Percentiles rank a stretch among this genome's conserved stretches.
Evolutionary conservation across 2,888 invertebrate species (phyloP).

Genomic region (Tetheella fluctuosa): DNA sequence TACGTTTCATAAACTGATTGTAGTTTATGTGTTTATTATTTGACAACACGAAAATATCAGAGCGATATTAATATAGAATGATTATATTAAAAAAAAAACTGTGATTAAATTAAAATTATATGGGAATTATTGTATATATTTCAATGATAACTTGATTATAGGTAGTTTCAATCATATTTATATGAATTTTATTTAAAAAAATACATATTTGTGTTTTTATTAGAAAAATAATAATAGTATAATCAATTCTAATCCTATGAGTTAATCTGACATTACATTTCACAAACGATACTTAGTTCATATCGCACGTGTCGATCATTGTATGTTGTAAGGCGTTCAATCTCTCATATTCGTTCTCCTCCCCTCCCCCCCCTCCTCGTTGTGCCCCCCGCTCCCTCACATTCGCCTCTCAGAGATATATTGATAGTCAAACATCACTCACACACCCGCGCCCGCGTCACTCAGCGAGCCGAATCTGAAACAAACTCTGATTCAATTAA

Average conservation of each 20-base stretch:
- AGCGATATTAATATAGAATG: too few relatives aligned
- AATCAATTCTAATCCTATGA: too few relatives aligned
- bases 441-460: conserved; percentile 1
- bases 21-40: background rate
- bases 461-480: background rate
- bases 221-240: too few relatives aligned
- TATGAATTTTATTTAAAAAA: too few relatives aligned
- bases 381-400: background rate
- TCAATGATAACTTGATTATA: too few relatives aligned
- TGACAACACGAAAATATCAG: too few relatives aligned
- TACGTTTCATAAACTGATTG: background rate
- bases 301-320: conserved; percentile 8
- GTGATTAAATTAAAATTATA: too few relatives aligned
- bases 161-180: too few relatives aligned
- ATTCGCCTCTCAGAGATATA: background rate
- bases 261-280: conserved; percentile 2
- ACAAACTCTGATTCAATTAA: conserved; percentile 5
- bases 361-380: background rate
- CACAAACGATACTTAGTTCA: background rate
- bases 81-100: too few relatives aligned
- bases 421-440: background rate
- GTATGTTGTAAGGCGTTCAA: background rate
- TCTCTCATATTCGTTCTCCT: background rate
- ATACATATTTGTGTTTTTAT: too few relatives aligned
- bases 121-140: too few relatives aligned